Percentiles rank a stretch among this genome's conserved stretches.
Conservation (phyloP, 2,888 invertebrate species). For the Scaptomyza flava region DNA sequence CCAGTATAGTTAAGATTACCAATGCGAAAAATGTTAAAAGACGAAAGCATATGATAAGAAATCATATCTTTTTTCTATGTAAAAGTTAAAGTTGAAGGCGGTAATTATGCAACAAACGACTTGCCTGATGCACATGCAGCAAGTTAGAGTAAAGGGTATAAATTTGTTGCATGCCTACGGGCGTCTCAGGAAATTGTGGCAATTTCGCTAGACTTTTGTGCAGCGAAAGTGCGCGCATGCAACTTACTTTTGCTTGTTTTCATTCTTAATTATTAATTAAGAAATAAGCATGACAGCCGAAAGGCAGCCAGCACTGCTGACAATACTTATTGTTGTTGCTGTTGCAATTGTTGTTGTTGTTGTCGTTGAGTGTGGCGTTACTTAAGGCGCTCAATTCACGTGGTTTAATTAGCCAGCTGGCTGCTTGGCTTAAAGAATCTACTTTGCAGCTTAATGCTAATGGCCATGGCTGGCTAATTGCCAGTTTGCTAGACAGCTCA, state of each 20-base stretch:
- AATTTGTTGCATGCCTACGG: slow-evolving; percentile 58
- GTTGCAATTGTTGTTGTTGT: slow-evolving; percentile 16
- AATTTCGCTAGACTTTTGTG: slow-evolving; percentile 64
- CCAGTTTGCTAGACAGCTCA: slow-evolving; percentile 30
- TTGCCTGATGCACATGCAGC: not conserved
- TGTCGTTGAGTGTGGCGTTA: slow-evolving; percentile 59
- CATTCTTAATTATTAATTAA: slow-evolving; percentile 79
- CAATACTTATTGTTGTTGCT: slow-evolving; percentile 37
- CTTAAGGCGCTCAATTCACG: slow-evolving; percentile 65
- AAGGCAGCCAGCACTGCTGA: slow-evolving; percentile 24
- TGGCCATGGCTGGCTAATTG: slow-evolving; percentile 64
- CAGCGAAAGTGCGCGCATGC: slow-evolving; percentile 67
- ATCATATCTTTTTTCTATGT: too few relatives aligned
- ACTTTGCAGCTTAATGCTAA: slow-evolving; percentile 46
- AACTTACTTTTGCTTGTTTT: slow-evolving; percentile 75
- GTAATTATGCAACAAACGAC: not conserved
- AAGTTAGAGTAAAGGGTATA: slow-evolving; percentile 3
- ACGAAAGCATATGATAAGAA: too few relatives aligned
- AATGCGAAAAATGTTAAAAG: too few relatives aligned
- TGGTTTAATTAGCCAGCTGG: slow-evolving; percentile 66
- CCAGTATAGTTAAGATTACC: too few relatives aligned
- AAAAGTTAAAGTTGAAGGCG: too few relatives aligned
- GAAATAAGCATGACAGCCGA: slow-evolving; percentile 70
- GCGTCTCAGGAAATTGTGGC: slow-evolving; percentile 72
- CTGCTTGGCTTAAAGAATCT: slow-evolving; percentile 52